These are phyloP conservation scores for Leptosomus discolor DNA, from an alignment of 2,113 vertebrate species.

Conservation along the genomic window DNA sequence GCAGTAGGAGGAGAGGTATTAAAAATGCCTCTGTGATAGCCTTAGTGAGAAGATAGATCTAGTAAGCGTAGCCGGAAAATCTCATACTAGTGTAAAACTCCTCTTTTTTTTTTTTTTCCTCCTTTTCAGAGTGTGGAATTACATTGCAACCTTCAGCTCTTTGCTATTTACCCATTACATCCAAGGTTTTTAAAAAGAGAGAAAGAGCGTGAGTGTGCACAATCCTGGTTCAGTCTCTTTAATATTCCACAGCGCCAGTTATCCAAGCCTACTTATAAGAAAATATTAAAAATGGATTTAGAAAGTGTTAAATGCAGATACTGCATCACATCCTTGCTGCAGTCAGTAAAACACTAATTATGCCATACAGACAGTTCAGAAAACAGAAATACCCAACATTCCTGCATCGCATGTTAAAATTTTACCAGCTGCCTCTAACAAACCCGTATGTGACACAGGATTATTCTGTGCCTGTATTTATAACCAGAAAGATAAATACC, in stretches of 20 bases:
- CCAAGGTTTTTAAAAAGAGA: background rate
- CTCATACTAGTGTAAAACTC: background rate
- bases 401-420: background rate
- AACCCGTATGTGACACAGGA: background rate
- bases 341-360: background rate
- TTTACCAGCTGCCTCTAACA: background rate
- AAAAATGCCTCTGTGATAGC: background rate
- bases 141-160: background rate
- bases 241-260: background rate
- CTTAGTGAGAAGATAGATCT: background rate
- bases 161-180: background rate
- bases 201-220: accelerated
- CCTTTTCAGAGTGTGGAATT: background rate
- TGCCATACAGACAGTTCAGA: background rate
- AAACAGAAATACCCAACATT: background rate
- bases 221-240: background rate
- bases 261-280: background rate
- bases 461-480: background rate
- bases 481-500: background rate
- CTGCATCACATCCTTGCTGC: background rate
- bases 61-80: background rate
- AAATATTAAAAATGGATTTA: background rate
- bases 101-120: background rate
- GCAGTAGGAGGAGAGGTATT: background rate
- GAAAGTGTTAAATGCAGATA: background rate